Conservation (phyloP, 30 jellyfish, hydroid and myxozoan species). For the Hydra vulgaris region DNA sequence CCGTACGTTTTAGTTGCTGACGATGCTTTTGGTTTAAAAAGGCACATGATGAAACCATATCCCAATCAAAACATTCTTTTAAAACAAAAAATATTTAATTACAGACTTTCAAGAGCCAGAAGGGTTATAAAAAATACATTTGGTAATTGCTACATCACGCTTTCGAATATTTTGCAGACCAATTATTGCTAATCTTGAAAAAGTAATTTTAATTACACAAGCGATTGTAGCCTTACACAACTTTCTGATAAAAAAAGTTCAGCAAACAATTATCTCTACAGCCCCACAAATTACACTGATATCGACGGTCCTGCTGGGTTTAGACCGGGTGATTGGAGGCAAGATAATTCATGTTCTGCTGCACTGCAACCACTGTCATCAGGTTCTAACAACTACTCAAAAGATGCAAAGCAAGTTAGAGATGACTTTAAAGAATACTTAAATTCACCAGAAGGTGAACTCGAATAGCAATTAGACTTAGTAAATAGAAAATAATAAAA, state of each 20-base stretch:
- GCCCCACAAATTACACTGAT: no score
- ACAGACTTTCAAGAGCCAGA: constrained; percentile 59
- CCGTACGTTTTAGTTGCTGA: constrained; percentile 49
- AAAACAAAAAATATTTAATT: constrained; percentile 28
- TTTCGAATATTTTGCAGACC: constrained; percentile 52
- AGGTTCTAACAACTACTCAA: no score
- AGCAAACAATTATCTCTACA: background rate
- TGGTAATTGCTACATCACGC: constrained; percentile 54
- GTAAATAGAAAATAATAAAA: no score
- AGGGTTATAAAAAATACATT: constrained; percentile 49
- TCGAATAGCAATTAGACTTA: no score
- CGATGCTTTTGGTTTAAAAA: constrained; percentile 54
- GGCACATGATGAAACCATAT: constrained; percentile 50
- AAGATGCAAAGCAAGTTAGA: no score
- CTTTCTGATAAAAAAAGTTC: constrained; percentile 28
- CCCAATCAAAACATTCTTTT: constrained; percentile 41
- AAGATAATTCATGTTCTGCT: no score
- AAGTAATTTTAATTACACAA: constrained; percentile 28
- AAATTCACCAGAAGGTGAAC: no score
- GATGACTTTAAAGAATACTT: no score
- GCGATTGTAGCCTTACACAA: constrained; percentile 56
- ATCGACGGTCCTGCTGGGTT: no score
- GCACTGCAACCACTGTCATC: no score
- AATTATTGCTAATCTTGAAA: constrained; percentile 40
- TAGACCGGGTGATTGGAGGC: no score